A percentile compares a stretch with the other conserved stretches of the same genome.
These are phyloP conservation scores for Psix sp. DNA, from an alignment of 1,140 invertebrate genomes.

Conservation along the genomic window DNA sequence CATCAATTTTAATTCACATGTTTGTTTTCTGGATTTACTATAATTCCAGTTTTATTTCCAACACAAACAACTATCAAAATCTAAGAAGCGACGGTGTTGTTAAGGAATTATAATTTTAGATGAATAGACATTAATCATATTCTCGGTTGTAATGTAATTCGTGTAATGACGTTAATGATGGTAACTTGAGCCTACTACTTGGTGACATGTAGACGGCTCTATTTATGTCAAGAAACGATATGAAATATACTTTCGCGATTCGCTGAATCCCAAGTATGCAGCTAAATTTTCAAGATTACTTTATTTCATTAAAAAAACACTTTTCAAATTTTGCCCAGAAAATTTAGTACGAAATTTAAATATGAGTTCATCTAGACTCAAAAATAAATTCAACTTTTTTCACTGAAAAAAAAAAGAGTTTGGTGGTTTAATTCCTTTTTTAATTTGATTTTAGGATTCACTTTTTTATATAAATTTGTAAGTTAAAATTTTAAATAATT, in stretches of 20 bases:
- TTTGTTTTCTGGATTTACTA: too few relatives aligned
- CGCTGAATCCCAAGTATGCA: constrained; percentile 14
- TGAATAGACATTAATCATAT: constrained; percentile 36
- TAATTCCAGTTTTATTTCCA: not conserved
- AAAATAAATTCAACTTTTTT: too few relatives aligned
- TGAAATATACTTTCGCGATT: constrained; percentile 34
- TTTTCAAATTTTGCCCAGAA: too few relatives aligned
- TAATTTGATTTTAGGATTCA: too few relatives aligned
- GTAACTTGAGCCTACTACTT: constrained; percentile 34
- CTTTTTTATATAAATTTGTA: too few relatives aligned
- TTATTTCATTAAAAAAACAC: constrained; percentile 6
- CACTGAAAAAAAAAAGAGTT: too few relatives aligned
- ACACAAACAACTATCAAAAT: constrained; percentile 6
- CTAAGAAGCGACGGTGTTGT: constrained; percentile 3
- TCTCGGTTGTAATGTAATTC: constrained; percentile 46
- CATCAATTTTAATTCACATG: too few relatives aligned
- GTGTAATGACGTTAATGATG: constrained; percentile 49
- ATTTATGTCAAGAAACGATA: constrained; percentile 41
- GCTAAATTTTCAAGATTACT: constrained; percentile 10
- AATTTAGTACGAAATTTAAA: too few relatives aligned
- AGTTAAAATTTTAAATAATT: not conserved
- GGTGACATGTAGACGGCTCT: constrained; percentile 39
- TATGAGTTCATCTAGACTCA: too few relatives aligned
- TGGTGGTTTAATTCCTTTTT: too few relatives aligned
- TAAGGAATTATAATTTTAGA: constrained; percentile 27